Evolutionary conservation across 2,797 vertebrate genomes (phyloP).

Genomic region (Melanotaenia parkinsoni): DNA sequence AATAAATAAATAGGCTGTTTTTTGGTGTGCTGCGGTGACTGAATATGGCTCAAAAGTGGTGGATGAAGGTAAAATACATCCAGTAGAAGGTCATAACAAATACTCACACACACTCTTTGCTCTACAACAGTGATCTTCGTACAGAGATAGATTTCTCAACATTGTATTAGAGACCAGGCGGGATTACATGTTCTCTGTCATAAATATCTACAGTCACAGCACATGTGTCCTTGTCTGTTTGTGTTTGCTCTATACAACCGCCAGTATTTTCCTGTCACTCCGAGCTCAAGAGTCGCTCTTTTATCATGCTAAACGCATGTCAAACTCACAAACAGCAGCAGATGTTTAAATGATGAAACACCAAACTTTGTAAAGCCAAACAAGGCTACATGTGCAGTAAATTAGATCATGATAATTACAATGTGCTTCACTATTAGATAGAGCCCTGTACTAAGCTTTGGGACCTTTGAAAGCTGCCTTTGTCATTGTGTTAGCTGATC

Average conservation of each 20-base stretch:
- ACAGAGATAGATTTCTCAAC: slow-evolving; percentile 51
- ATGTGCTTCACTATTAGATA: slow-evolving; percentile 65
- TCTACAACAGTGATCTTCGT: slow-evolving; percentile 59
- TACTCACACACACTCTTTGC: slow-evolving; percentile 45
- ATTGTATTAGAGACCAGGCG: slow-evolving; percentile 59
- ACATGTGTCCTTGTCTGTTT: slow-evolving; percentile 22
- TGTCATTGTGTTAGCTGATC: slow-evolving; percentile 30
- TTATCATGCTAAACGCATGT: slow-evolving; percentile 52
- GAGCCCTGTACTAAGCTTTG: slow-evolving; percentile 48
- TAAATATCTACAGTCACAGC: slow-evolving; percentile 65
- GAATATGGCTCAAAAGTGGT: slow-evolving; percentile 56
- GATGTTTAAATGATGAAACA: slow-evolving; percentile 43
- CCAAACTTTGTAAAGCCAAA: slow-evolving; percentile 52
- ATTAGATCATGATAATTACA: slow-evolving; percentile 75
- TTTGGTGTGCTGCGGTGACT: slow-evolving; percentile 32
- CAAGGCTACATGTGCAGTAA: slow-evolving; percentile 61
- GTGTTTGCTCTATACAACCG: slow-evolving; percentile 63
- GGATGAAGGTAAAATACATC: slow-evolving; percentile 57
- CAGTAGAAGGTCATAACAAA: slow-evolving; percentile 46
- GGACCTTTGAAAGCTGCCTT: slow-evolving; percentile 71
- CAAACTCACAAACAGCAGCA: slow-evolving; percentile 38
- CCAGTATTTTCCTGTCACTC: slow-evolving; percentile 25
- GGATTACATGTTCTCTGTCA: slow-evolving; percentile 47
- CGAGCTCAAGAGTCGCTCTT: slow-evolving; percentile 36
- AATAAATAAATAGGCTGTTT: slow-evolving; percentile 10